Base-by-base conservation (phyloP, 2,113 vertebrate genomes). In the Cettia cetti region DNA sequence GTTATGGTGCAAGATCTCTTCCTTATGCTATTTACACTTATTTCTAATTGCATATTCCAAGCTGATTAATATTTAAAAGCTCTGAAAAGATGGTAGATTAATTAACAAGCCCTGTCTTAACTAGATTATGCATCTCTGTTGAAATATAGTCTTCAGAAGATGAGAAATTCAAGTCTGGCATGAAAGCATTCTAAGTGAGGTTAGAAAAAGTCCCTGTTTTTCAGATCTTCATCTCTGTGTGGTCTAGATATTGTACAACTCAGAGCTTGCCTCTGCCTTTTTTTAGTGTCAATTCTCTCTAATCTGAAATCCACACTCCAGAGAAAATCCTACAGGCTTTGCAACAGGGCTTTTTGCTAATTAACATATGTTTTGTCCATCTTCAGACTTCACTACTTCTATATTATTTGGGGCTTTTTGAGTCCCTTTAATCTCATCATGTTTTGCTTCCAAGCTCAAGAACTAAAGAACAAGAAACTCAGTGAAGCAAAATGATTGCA, bases 281-380 rank as follows among this genome's bases (percentile, higher is more conserved):
- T 70, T 87, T 17, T 15, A 78, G 71, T 80, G 52, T 22, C 88
- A 95, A 86, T 85, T 90, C 52, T 82, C 71, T 63, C 92, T 93
- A 80, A 86, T 90, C 71, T 94, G 90, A 94, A 94, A 95, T 78
- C 85, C 66, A 85, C 45, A 72, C 71, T 91, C 49, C 63, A 88
- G 44, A 80, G 88, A 88, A 94, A 96, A 89, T 86, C 71, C 79
- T 91, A 47, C 52, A 70, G 85, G 88, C 70, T 96, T 95, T 94
- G 72, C 84, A 91, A 47, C 18, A 70, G 59, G 39, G 42, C 64
- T 81, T 91, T 93, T 88, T 7, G 5, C 83, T 94, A 93, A 96
- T 94, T 66, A 94, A 77, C 47, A 50, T 56, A 74, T 44, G 53
- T 82, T 94, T 96, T 77, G 78, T 83, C 82, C 82, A 86, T 88